Conservation (phyloP, 2,888 invertebrate genomes). For the Suillia variegata region DNA sequence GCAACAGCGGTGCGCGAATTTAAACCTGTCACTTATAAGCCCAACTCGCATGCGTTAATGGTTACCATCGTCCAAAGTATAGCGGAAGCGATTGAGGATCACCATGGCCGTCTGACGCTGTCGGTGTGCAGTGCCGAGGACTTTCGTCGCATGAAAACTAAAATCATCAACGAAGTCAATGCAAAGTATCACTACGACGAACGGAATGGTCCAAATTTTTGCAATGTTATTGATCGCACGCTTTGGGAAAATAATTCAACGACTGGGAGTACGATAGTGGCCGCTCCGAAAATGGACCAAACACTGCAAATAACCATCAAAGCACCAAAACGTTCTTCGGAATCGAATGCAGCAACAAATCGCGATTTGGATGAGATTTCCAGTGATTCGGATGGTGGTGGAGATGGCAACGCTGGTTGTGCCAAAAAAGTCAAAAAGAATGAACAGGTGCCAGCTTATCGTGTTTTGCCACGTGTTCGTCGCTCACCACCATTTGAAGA, state of each 20-base stretch:
- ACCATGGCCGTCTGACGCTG: slow-evolving; percentile 73
- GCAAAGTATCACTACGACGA: slow-evolving; percentile 72
- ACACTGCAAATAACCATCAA: slow-evolving; percentile 41
- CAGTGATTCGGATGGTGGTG: slow-evolving; percentile 41
- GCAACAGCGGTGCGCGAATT: slow-evolving; percentile 67
- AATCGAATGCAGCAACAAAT: slow-evolving; percentile 11
- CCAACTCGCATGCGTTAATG: slow-evolving; percentile 65
- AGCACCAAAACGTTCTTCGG: slow-evolving; percentile 55
- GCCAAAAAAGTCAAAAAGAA: slow-evolving; percentile 40
- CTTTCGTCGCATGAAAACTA: slow-evolving; percentile 70
- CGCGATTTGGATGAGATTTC: slow-evolving; percentile 57
- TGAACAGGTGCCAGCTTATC: slow-evolving; percentile 41
- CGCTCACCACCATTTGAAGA: slow-evolving; percentile 45
- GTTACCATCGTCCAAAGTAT: slow-evolving; percentile 64
- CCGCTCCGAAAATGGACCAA: slow-evolving; percentile 19
- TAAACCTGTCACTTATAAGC: slow-evolving; percentile 67
- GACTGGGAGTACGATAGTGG: slow-evolving; percentile 12
- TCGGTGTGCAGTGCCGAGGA: slow-evolving; percentile 70
- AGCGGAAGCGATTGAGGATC: slow-evolving; percentile 75
- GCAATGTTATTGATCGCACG: slow-evolving; percentile 62
- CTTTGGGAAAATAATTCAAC: slow-evolving; percentile 38
- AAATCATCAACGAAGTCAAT: slow-evolving; percentile 69
- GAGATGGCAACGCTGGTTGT: no score
- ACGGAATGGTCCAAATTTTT: slow-evolving; percentile 65
- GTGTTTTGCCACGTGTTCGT: slow-evolving; percentile 36